Evolutionary conservation across 2,888 invertebrate genomes (phyloP), one percentile per base, ranked within the genome.

Genomic region (Lasioglossum calceatum): DNA sequence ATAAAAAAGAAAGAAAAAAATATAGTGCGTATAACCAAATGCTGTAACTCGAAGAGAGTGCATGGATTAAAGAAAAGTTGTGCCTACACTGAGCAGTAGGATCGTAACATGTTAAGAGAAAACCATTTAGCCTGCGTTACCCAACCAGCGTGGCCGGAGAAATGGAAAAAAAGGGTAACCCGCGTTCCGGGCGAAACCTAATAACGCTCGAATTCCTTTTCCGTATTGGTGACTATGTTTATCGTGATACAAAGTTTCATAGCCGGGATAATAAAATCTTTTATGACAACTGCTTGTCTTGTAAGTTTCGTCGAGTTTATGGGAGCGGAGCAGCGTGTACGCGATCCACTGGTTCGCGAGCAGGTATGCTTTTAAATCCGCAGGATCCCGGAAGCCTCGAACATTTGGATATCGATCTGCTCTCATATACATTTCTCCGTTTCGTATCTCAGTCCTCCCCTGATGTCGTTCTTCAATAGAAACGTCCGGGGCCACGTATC

Each of bases 231-330:
- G 54, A 54, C 47, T 42, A 74, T 44, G 75, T 75, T 50, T 54
- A 81, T 75, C 80, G 39, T 19, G 10, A 39, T n/a, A 23, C 44
- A 32, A 47, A 58, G 32, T 77, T 72, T 81, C 81, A 61, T 58
- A 44, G 71, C 77, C 71, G 58, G 71, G 71, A 58, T 70, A 61
- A 75, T 81, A 75, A 81, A 75, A 75, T 42, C 64, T 70, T 81
- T 81, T 81, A 81, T 50, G 54, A 32, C 27, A 81, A 75, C 54
- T 81, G 67, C 80, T 75, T 75, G 75, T 70, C 75, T 54, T 70
- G 80, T 50, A 75, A 70, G 42, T 39, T 75, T 32, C 75, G 42
- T 50, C 47, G 80, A 70, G n/a, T 50, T 54, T 67, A 36, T 50
- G n/a, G 47, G 5, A 23, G 67, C 36, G 32, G 19, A 32, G 16